Evolutionary conservation across 2,113 vertebrate species (phyloP).

Genomic region (Pedionomus torquatus): DNA sequence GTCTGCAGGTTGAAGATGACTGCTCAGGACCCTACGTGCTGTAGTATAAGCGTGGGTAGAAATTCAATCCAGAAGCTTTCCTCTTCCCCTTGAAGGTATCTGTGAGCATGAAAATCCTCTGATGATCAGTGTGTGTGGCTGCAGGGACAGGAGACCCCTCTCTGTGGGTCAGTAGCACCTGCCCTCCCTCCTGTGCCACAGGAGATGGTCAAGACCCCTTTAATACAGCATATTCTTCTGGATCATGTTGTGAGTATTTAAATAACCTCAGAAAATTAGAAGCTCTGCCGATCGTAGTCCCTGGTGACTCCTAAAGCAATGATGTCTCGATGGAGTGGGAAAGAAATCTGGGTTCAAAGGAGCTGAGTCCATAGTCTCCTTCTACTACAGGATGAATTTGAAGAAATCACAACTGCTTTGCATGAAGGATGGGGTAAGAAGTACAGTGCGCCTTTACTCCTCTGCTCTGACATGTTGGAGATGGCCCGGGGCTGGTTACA

Average conservation of each 20-base stretch:
- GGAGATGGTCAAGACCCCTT: background rate
- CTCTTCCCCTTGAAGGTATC: background rate
- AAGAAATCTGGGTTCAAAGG: background rate
- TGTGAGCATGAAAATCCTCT: background rate
- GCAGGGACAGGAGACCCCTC: background rate
- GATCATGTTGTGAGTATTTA: background rate
- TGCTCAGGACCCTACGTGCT: background rate
- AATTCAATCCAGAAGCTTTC: background rate
- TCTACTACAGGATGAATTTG: accelerated
- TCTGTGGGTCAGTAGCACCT: accelerated
- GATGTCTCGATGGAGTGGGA: background rate
- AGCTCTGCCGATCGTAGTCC: background rate
- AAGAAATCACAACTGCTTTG: background rate
- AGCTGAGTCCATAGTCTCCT: background rate
- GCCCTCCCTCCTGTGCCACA: background rate
- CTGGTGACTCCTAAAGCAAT: background rate
- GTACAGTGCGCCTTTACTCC: background rate
- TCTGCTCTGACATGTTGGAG: background rate
- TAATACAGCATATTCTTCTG: background rate
- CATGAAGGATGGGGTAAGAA: background rate
- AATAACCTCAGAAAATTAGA: background rate
- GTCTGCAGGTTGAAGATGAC: background rate
- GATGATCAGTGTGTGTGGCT: background rate
- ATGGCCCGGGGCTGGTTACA: background rate
- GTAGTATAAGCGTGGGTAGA: background rate